Percentiles rank a stretch among this genome's conserved stretches.
phyloP scores from a whole-genome alignment of 2,113 vertebrate genomes.

The Petrocephalus zakoni region DNA sequence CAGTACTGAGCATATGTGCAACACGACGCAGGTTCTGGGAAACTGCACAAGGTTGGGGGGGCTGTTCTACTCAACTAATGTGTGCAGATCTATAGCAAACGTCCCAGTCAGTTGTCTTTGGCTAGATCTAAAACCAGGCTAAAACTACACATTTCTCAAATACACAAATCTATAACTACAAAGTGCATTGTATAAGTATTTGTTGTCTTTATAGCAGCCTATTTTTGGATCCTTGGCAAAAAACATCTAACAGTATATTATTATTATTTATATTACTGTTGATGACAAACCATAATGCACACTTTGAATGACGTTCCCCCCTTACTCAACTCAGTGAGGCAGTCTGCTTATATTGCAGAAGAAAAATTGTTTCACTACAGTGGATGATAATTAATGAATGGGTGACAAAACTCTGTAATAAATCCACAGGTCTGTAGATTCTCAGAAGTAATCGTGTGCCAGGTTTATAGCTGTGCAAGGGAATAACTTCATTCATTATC shows the following conservation, averaged over 20 bases:
- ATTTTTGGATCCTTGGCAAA: constrained; percentile 15
- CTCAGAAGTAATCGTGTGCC: neutral
- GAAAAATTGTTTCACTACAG: neutral
- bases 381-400: neutral
- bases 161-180: neutral
- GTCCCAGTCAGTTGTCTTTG: constrained; percentile 24
- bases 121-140: constrained; percentile 25
- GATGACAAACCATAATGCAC: neutral
- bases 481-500: neutral
- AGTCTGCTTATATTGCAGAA: neutral
- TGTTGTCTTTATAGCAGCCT: neutral
- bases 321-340: neutral
- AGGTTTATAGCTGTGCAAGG: neutral
- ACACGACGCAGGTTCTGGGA: neutral
- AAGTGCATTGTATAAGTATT: constrained; percentile 4
- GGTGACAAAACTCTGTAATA: neutral
- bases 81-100: neutral
- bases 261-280: neutral
- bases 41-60: neutral
- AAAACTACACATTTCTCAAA: constrained; percentile 4
- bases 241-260: neutral
- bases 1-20: constrained; percentile 15
- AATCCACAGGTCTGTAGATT: neutral
- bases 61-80: neutral
- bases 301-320: neutral